Conservation (phyloP, 2,797 vertebrate species). For the Notolepis coatsorum region DNA sequence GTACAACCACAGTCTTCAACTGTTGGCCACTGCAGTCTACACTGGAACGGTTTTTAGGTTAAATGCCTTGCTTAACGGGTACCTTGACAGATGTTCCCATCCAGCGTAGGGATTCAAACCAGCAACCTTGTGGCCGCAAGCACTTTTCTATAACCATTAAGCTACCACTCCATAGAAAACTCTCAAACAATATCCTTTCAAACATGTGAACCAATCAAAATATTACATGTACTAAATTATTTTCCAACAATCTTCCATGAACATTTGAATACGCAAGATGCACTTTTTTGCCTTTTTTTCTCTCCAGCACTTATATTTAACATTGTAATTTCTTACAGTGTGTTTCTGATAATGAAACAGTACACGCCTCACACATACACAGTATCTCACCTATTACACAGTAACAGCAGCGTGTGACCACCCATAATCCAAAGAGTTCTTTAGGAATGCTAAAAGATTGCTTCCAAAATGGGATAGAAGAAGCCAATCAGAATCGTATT, state of each 20-base stretch:
- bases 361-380: slow-evolving; percentile 2
- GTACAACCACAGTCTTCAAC: too few species aligned
- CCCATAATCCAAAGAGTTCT: too few species aligned
- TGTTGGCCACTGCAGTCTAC: too few species aligned
- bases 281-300: not conserved
- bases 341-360: slow-evolving; percentile 35
- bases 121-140: too few species aligned
- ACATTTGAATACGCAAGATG: slow-evolving; percentile 5
- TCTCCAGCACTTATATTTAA: not conserved
- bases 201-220: too few species aligned
- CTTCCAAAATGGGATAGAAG: slow-evolving; percentile 42
- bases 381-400: slow-evolving; percentile 60
- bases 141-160: too few species aligned
- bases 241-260: not conserved
- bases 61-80: too few species aligned
- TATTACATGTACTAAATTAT: too few species aligned
- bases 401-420: slow-evolving; percentile 60
- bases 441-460: slow-evolving; percentile 13
- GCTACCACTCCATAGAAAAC: slow-evolving; percentile 34
- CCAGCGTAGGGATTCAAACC: too few species aligned
- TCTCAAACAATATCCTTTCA: slow-evolving; percentile 11
- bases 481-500: slow-evolving; percentile 42
- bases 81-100: too few species aligned
- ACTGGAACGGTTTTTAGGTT: too few species aligned
- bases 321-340: not conserved